Conservation (phyloP, 2,113 vertebrate species). For the Mohoua ochrocephala region DNA sequence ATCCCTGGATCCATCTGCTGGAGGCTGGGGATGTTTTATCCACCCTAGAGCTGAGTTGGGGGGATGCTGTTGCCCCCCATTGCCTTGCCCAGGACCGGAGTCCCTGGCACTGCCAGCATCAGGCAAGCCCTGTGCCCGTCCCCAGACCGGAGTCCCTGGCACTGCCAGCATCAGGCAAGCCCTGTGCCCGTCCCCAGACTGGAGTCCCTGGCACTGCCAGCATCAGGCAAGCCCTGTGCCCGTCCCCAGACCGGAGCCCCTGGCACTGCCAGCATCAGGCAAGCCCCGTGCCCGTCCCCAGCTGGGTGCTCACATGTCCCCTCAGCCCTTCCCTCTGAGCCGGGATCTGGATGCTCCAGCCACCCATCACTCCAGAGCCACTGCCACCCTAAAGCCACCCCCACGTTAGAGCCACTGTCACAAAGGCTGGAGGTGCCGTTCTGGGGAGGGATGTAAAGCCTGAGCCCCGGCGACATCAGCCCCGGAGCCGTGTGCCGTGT, state of each 20-base stretch:
- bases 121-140: rapidly evolving
- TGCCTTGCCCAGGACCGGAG: rapidly evolving
- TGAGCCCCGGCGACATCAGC: neutral
- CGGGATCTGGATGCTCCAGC: rapidly evolving
- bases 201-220: neutral
- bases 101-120: neutral
- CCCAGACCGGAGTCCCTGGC: neutral
- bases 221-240: rapidly evolving
- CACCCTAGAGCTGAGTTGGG: neutral
- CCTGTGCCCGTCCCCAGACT: rapidly evolving
- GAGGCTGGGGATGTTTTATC: neutral
- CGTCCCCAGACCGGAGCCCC: rapidly evolving
- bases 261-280: neutral
- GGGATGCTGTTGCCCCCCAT: neutral
- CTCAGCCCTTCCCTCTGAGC: neutral
- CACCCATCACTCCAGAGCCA: neutral
- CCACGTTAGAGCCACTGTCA: neutral
- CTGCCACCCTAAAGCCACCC: neutral
- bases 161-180: neutral
- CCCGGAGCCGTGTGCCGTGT: neutral
- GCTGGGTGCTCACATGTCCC: rapidly evolving
- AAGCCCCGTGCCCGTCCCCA: neutral
- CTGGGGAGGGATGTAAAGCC: neutral
- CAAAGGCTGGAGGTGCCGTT: rapidly evolving
- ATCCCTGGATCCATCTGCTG: neutral